A percentile compares a stretch with the other conserved stretches of the same genome.
These are phyloP conservation scores for Paramormyrops kingsleyae DNA, from an alignment of 2,113 vertebrate species.

Conservation along the genomic window DNA sequence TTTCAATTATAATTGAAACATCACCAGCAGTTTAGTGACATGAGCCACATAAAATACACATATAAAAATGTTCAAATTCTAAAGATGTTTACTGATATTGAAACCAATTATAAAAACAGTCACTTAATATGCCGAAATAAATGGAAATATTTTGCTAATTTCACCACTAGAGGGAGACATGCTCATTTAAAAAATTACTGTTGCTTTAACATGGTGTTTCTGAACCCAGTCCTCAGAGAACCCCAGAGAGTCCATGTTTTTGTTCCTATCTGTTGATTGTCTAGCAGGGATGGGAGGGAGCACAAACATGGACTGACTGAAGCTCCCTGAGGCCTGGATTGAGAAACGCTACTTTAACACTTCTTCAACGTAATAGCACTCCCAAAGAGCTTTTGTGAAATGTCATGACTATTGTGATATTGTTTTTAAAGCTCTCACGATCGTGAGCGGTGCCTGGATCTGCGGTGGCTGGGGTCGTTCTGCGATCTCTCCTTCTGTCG, in stretches of 20 bases:
- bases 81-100: not conserved
- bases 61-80: not conserved
- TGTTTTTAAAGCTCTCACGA: slow-evolving; percentile 54
- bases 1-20: not conserved
- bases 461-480: slow-evolving; percentile 63
- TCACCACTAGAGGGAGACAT: not conserved
- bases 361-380: not conserved
- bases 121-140: not conserved
- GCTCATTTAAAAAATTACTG: not conserved
- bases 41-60: not conserved
- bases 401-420: not conserved
- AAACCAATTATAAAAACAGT: not conserved
- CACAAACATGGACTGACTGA: not conserved
- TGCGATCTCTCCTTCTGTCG: slow-evolving; percentile 74
- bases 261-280: not conserved
- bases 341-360: not conserved
- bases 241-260: too few species aligned
- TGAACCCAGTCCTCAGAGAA: not conserved
- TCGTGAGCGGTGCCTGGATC: slow-evolving; percentile 79
- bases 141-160: not conserved
- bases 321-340: not conserved
- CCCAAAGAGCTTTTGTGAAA: not conserved
- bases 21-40: not conserved
- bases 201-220: not conserved
- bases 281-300: not conserved